A percentile compares a stretch with the other conserved stretches of the same genome.
phyloP scores from a whole-genome alignment of 2,797 vertebrate species.

The Octomys mimax region DNA sequence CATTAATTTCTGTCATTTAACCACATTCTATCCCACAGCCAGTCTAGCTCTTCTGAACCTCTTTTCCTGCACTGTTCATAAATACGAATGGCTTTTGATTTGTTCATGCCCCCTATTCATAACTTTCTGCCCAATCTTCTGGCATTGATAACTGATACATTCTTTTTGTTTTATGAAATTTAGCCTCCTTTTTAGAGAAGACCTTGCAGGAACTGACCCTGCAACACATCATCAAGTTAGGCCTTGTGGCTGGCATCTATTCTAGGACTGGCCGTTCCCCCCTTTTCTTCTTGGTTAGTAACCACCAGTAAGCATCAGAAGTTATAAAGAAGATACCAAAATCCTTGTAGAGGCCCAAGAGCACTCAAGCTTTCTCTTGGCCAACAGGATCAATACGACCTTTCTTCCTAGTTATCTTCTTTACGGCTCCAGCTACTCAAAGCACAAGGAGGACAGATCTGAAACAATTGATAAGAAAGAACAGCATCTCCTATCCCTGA shows the following conservation, averaged over 20 bases:
- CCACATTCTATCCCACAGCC: background rate
- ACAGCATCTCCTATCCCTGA: background rate
- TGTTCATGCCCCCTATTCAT: background rate
- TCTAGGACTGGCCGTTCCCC: background rate
- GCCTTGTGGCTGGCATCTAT: background rate
- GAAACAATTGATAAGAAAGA: conserved; percentile 47
- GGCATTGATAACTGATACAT: background rate
- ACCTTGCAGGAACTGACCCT: background rate
- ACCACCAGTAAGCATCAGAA: background rate
- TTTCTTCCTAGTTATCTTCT: conserved; percentile 21
- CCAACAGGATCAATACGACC: background rate
- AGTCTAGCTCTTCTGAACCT: background rate
- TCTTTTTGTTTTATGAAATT: background rate
- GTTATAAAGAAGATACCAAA: conserved; percentile 5
- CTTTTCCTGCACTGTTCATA: background rate
- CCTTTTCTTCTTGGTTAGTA: conserved; percentile 34
- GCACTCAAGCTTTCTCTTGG: conserved; percentile 1
- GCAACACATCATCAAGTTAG: background rate
- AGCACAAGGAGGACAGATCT: background rate
- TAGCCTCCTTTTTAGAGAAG: conserved; percentile 21
- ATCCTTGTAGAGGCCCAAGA: background rate
- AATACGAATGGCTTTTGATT: background rate
- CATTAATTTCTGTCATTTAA: background rate
- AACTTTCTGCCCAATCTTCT: background rate
- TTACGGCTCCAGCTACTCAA: conserved; percentile 47